Evolutionary conservation across 2,113 vertebrate species (phyloP).

Genomic region (Thamnaconus septentrionalis): DNA sequence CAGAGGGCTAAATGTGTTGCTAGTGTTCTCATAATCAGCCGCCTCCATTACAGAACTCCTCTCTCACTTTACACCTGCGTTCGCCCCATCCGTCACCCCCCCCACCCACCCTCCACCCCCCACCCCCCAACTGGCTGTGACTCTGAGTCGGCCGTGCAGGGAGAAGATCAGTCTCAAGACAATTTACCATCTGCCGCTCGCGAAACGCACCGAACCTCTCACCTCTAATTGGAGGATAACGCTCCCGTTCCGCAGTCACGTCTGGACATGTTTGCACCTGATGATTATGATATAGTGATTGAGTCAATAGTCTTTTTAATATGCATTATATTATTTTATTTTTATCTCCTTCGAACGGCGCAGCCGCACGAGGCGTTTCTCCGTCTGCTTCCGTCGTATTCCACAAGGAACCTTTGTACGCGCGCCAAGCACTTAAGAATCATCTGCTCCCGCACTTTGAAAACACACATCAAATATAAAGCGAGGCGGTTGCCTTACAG

Average conservation of each 20-base stretch:
- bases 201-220: too few species aligned
- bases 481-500: slow-evolving; percentile 12
- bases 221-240: neutral
- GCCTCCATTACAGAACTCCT: too few species aligned
- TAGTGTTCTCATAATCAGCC: too few species aligned
- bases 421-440: slow-evolving; percentile 1
- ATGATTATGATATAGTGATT: slow-evolving; percentile 37
- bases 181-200: neutral
- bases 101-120: slow-evolving; percentile 7
- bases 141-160: neutral
- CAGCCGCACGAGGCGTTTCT: too few species aligned
- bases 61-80: neutral
- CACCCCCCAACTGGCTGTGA: too few species aligned
- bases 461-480: slow-evolving; percentile 26
- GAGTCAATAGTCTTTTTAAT: slow-evolving; percentile 12
- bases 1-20: too few species aligned
- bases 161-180: slow-evolving; percentile 6
- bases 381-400: neutral
- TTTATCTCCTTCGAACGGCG: too few species aligned
- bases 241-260: slow-evolving; percentile 16
- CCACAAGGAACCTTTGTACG: slow-evolving; percentile 8
- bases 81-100: slow-evolving; percentile 37
- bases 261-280: slow-evolving; percentile 47
- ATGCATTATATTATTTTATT: too few species aligned
- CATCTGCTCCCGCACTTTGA: neutral